These are phyloP conservation scores for Argyrosomus japonicus DNA, from an alignment of 2,113 vertebrate genomes.

Conservation along the genomic window DNA sequence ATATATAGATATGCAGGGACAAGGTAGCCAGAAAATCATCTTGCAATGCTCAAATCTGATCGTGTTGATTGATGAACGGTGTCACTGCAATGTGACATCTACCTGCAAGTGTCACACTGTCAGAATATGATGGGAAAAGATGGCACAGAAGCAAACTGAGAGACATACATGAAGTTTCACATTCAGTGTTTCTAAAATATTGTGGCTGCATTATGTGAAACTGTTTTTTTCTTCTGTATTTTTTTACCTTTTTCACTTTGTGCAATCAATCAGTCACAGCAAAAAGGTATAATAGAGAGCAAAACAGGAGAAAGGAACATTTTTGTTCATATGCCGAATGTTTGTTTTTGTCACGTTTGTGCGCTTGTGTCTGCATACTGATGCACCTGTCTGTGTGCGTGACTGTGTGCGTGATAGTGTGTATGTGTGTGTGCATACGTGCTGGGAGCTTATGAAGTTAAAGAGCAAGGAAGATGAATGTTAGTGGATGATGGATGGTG, in stretches of 20 bases:
- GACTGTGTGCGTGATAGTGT: neutral
- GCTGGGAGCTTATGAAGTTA: constrained; percentile 5
- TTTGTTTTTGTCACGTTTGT: neutral
- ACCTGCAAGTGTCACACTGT: constrained; percentile 21
- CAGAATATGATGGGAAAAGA: neutral
- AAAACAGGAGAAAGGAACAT: neutral
- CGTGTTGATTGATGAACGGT: constrained; percentile 6
- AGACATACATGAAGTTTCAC: neutral
- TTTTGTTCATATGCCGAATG: neutral
- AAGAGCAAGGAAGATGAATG: constrained; percentile 37
- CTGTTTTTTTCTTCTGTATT: too few species aligned
- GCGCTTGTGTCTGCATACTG: neutral
- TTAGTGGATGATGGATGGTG: constrained; percentile 50
- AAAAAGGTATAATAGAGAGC: neutral
- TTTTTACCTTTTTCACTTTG: neutral
- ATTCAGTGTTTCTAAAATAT: neutral
- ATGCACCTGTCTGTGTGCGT: neutral
- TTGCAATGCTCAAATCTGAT: constrained; percentile 3
- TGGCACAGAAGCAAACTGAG: neutral
- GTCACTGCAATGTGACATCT: neutral
- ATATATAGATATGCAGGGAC: neutral
- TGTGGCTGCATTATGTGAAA: neutral
- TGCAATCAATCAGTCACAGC: constrained; percentile 9
- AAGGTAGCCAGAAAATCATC: neutral
- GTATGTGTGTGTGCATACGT: neutral